Evolutionary conservation across 2,888 invertebrate species (phyloP).

Genomic region (Spilarctia lutea): DNA sequence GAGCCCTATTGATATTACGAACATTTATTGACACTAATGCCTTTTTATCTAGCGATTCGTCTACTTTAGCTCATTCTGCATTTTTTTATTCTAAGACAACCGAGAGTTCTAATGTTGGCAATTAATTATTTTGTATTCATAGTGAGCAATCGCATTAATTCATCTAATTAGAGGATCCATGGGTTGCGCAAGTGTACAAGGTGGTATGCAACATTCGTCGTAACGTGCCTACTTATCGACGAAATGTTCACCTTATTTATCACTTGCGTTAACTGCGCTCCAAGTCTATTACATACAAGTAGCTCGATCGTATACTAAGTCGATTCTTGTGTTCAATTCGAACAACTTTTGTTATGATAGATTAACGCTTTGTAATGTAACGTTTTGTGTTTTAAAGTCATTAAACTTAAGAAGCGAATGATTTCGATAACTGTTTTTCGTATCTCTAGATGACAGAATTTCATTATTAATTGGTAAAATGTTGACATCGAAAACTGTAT

Average conservation of each 20-base stretch:
- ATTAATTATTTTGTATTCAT: conserved; percentile 45
- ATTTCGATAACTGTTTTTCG: not conserved
- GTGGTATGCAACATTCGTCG: conserved; percentile 50
- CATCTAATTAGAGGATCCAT: conserved; percentile 72
- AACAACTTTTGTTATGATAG: not conserved
- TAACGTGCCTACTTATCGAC: conserved; percentile 29
- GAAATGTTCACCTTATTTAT: conserved; percentile 51
- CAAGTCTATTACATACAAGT: conserved; percentile 34
- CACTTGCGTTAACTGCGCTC: conserved; percentile 49
- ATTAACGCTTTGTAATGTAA: not conserved
- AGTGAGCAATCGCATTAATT: conserved; percentile 64
- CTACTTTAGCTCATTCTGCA: not conserved
- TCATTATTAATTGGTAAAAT: not conserved
- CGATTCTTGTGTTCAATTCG: conserved; percentile 22
- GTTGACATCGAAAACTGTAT: not conserved
- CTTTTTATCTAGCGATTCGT: not conserved
- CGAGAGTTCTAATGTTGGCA: not conserved
- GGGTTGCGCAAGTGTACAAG: conserved; percentile 53
- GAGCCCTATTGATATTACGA: too few relatives aligned
- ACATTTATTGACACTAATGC: not conserved
- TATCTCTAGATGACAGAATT: not conserved
- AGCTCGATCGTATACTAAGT: conserved; percentile 36
- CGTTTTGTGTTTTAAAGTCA: not conserved
- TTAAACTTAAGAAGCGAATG: not conserved
- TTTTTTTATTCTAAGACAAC: not conserved